These are phyloP conservation scores for Oscheius onirici DNA, from an alignment of 2,888 invertebrate genomes.

Conservation along the genomic window DNA sequence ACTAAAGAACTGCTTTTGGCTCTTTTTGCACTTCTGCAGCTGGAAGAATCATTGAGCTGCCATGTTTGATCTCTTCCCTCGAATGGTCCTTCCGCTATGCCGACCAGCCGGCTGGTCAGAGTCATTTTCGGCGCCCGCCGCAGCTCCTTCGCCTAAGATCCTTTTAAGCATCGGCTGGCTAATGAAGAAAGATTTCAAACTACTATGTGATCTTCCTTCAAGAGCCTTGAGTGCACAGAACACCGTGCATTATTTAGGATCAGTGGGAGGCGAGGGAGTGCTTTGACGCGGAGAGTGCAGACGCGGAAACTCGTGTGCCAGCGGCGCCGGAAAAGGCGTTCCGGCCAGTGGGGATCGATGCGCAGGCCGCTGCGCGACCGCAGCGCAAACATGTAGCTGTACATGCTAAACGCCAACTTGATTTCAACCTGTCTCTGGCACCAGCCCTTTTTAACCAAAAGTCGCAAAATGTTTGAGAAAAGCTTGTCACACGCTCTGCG, in stretches of 20 bases:
- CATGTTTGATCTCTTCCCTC: conserved; percentile 23
- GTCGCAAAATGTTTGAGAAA: too few species aligned
- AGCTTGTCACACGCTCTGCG: too few species aligned
- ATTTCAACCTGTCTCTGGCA: not conserved
- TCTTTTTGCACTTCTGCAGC: conserved; percentile 1
- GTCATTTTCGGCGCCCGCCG: not conserved
- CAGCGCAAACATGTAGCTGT: conserved; percentile 28
- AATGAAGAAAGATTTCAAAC: not conserved
- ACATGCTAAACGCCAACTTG: conserved; percentile 26
- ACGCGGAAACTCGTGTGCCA: conserved; percentile 32
- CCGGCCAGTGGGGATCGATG: conserved; percentile 27
- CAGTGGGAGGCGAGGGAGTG: conserved; percentile 33
- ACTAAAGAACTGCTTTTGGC: too few species aligned
- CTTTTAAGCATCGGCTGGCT: too few species aligned
- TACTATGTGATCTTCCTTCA: conserved; percentile 21
- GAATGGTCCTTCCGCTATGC: conserved; percentile 5
- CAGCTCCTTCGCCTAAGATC: too few species aligned
- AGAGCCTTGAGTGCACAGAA: conserved; percentile 30
- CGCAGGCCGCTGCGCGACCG: conserved; percentile 30
- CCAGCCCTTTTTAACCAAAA: too few species aligned
- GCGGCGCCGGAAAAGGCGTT: conserved; percentile 33
- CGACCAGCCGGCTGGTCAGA: not conserved
- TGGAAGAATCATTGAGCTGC: not conserved
- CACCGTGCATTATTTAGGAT: conserved; percentile 33
- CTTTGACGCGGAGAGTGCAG: conserved; percentile 27